phyloP scores from a whole-genome alignment of 1,140 invertebrate genomes.

The Drosophila bipectinata region DNA sequence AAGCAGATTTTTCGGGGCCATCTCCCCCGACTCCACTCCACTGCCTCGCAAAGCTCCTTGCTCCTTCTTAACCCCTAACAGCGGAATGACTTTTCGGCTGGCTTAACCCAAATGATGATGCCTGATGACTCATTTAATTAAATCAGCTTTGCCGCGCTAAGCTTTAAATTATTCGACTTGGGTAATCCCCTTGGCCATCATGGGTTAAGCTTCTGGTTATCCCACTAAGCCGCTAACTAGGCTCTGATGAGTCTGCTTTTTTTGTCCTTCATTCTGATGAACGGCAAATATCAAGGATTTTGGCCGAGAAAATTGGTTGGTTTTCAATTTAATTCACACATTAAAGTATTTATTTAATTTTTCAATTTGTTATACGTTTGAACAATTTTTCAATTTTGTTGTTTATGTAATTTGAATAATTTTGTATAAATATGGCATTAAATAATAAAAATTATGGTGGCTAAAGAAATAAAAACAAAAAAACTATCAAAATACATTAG shows the following conservation, averaged over 20 bases:
- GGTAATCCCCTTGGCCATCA: slow-evolving; percentile 21
- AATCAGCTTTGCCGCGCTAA: slow-evolving; percentile 51
- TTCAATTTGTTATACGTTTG: too few relatives aligned
- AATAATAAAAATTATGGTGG: too few relatives aligned
- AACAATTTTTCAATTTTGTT: too few relatives aligned
- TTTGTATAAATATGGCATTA: too few relatives aligned
- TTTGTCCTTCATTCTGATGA: slow-evolving; percentile 13
- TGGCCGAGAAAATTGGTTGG: neutral
- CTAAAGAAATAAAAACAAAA: too few relatives aligned
- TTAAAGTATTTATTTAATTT: too few relatives aligned
- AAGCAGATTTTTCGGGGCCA: slow-evolving; percentile 58
- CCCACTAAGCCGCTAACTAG: slow-evolving; percentile 30
- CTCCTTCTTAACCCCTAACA: slow-evolving; percentile 46
- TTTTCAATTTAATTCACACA: neutral
- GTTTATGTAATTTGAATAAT: too few relatives aligned
- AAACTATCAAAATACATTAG: too few relatives aligned
- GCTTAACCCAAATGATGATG: slow-evolving; percentile 58
- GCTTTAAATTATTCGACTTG: slow-evolving; percentile 41
- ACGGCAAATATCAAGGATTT: slow-evolving; percentile 8
- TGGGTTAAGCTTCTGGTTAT: slow-evolving; percentile 15
- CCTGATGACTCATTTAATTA: slow-evolving; percentile 75
- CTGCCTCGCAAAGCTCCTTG: neutral
- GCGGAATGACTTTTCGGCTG: slow-evolving; percentile 69
- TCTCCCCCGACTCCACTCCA: neutral
- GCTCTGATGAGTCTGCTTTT: slow-evolving; percentile 9